phyloP scores from a whole-genome alignment of 2,888 invertebrate genomes.

The Druceiella hillmani region DNA sequence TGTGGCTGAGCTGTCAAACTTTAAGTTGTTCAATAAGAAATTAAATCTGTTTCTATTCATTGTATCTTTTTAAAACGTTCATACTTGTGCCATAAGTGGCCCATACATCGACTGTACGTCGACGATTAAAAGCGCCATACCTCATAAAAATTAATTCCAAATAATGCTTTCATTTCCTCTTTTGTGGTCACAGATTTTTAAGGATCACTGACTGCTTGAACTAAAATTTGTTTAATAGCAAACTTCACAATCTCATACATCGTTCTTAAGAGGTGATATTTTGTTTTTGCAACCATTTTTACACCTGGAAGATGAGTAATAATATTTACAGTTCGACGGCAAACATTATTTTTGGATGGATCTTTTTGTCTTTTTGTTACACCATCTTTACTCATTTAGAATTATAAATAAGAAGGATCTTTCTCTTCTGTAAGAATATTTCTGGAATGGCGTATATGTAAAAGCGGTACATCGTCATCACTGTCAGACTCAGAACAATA shows the following conservation, averaged over 20 bases:
- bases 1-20: neutral
- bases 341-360: too few relatives aligned
- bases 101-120: neutral
- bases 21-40: neutral
- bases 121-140: neutral
- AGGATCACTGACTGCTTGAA: neutral
- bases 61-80: neutral
- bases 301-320: neutral
- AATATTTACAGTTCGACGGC: neutral
- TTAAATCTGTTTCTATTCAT: neutral
- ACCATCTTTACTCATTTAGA: neutral
- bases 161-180: neutral
- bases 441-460: neutral
- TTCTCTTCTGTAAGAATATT: too few relatives aligned
- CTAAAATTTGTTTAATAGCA: neutral
- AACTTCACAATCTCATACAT: neutral
- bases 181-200: neutral
- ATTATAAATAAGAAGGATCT: too few relatives aligned
- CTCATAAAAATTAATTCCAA: neutral
- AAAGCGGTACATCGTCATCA: too few relatives aligned
- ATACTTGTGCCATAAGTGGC: neutral
- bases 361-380: neutral
- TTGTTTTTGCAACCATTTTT: neutral
- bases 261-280: neutral
- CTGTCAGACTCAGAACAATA: neutral